Base-by-base conservation (phyloP, 2,888 invertebrate genomes). In the Alsophila aescularia region DNA sequence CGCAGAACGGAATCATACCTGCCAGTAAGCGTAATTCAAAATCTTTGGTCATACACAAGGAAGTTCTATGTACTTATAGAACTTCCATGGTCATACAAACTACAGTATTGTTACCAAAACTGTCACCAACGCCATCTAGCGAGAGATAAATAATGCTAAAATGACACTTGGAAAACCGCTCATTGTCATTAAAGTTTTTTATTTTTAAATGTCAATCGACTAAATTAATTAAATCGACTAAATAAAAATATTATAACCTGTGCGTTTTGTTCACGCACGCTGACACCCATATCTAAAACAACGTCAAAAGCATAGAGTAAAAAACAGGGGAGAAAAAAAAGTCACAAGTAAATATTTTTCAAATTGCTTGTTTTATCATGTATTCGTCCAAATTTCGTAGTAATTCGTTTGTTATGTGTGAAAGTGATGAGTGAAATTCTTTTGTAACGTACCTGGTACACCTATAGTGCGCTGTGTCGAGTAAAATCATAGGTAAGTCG, bases 401-500 rank as follows among this genome's bases (percentile, higher is more conserved):
- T 12, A 39, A 36, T 36, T 39, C 16, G 44, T 31, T 31, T 41
- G 31, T 12, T 43, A 52, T 66, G 55, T 57, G 58, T 59, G 58
- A 61, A 52, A 60, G 55, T 47, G 40, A 21, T 50, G 16, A 15
- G 31, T 47, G 15, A 49, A 35, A 41, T 42, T 16, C 12, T 44
- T 50, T 14, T 31, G 1, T 29, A 47, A 42, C 15, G 6, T 41
- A 35, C 15, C 42, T 44, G 1, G 34, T 10, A 29, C 6, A 7
- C 10, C 18, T n/a, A 9, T 2, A 40, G 10, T 34, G 51, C 24
- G 36, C 24, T 42, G 3, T 39, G 9, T 36, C 13, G 6, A 35
- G 59, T 58, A 59, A 65, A 61, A 60, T 29, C 55, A 51, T 43
- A 52, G 71, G 77, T 79, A 73, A 72, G 70, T 60, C 4, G 1